phyloP scores from a whole-genome alignment of 2,888 invertebrate genomes.

The Myopa tessellatipennis region DNA sequence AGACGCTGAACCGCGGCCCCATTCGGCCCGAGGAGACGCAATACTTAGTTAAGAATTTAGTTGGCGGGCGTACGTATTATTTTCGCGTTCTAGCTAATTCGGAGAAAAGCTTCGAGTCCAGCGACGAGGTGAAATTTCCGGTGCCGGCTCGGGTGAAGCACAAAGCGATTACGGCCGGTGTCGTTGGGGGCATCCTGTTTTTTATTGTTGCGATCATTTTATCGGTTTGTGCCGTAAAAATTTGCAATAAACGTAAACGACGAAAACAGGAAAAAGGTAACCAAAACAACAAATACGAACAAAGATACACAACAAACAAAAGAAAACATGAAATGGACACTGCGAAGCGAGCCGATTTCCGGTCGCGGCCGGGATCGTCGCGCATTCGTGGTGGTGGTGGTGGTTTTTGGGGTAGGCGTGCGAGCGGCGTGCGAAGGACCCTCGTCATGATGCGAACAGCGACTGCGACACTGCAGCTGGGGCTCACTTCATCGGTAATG shows the following conservation, averaged over 20 bases:
- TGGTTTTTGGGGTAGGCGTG: background rate
- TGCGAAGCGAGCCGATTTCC: background rate
- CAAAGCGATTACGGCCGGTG: slow-evolving; percentile 95
- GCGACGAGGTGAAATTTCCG: slow-evolving; percentile 88
- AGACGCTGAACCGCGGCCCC: slow-evolving; percentile 86
- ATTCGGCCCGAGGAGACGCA: slow-evolving; percentile 90
- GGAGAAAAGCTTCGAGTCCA: slow-evolving; percentile 85
- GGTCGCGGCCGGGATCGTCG: background rate
- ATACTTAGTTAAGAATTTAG: slow-evolving; percentile 92
- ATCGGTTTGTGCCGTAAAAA: slow-evolving; percentile 96
- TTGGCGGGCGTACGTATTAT: slow-evolving; percentile 90
- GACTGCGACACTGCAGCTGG: too few species aligned
- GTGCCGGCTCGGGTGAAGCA: slow-evolving; percentile 92
- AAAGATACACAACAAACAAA: slow-evolving; percentile 37
- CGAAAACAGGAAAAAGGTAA: slow-evolving; percentile 98
- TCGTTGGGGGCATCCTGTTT: slow-evolving; percentile 96
- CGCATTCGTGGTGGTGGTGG: slow-evolving; percentile 5
- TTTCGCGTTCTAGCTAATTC: slow-evolving; percentile 92
- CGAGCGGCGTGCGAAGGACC: slow-evolving; percentile 26
- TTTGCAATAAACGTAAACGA: slow-evolving; percentile 96
- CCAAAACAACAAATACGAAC: slow-evolving; percentile 59
- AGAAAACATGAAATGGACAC: slow-evolving; percentile 6
- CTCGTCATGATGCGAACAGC: background rate
- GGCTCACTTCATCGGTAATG: too few species aligned
- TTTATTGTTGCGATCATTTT: slow-evolving; percentile 97